Percentiles rank a stretch among this genome's conserved stretches.
Evolutionary conservation across 2,797 vertebrate species (phyloP).

Genomic region (Anguilla marmorata): DNA sequence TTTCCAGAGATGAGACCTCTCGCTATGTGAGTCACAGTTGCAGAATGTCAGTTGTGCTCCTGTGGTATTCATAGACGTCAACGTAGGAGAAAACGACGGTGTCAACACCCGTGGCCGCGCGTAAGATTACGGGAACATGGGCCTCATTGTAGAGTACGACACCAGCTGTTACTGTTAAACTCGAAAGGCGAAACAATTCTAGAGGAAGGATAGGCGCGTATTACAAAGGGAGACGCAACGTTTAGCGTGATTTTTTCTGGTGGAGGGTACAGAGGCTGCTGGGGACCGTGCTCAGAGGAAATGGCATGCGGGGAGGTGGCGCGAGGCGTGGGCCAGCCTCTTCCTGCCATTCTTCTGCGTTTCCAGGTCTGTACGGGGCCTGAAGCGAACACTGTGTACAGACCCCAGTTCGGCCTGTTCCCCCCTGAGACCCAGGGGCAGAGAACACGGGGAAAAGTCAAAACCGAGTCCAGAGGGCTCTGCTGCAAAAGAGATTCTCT

Average conservation of each 20-base stretch:
- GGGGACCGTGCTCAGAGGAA: slow-evolving; percentile 10
- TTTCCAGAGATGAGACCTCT: background rate
- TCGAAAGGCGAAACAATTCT: background rate
- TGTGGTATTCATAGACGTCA: background rate
- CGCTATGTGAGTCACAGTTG: background rate
- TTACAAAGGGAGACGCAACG: background rate
- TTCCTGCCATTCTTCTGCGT: slow-evolving; percentile 34
- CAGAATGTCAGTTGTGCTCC: background rate
- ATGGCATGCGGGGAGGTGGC: background rate
- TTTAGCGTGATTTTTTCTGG: background rate
- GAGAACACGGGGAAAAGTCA: background rate
- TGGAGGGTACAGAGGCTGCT: background rate
- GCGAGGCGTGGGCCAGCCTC: background rate
- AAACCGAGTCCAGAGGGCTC: background rate
- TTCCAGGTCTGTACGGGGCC: background rate
- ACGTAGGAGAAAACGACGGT: background rate
- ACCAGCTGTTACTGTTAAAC: background rate
- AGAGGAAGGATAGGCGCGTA: background rate
- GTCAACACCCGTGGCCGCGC: background rate
- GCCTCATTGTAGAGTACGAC: background rate
- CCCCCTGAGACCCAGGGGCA: background rate
- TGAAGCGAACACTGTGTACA: background rate
- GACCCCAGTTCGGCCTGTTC: background rate
- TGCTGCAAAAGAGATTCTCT: background rate
- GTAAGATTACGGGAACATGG: background rate